phyloP scores from a whole-genome alignment of 2,888 invertebrate species.

The Trissonchulus sp. region DNA sequence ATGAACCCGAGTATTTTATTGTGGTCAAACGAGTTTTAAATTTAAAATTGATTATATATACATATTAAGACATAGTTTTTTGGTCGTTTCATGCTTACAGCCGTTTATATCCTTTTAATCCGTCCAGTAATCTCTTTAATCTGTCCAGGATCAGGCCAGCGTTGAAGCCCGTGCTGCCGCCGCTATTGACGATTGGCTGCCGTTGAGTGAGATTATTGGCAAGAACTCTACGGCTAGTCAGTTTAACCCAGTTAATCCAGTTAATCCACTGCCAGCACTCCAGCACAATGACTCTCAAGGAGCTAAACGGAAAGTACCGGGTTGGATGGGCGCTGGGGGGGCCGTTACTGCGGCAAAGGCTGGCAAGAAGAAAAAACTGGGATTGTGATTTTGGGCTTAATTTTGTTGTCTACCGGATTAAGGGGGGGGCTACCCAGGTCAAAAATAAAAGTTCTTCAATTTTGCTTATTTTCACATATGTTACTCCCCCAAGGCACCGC shows the following conservation, averaged over 20 bases:
- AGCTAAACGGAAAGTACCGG: background rate
- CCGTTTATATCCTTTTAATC: no score
- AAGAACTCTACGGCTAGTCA: background rate
- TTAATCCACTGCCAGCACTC: background rate
- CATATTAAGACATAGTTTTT: background rate
- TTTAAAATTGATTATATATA: background rate
- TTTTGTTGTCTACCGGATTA: no score
- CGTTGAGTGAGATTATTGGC: background rate
- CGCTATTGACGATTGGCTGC: background rate
- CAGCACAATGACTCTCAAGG: background rate
- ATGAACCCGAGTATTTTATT: no score
- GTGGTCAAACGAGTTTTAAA: background rate
- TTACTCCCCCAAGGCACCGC: no score
- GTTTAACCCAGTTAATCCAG: background rate
- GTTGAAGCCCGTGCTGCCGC: no score
- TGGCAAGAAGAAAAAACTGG: background rate
- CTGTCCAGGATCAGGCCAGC: no score
- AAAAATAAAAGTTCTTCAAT: no score
- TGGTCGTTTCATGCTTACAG: no score
- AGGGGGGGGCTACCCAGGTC: no score
- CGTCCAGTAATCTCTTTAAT: no score
- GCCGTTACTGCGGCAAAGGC: background rate
- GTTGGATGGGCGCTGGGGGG: background rate
- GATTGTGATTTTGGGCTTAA: no score
- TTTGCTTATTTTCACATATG: no score